Evolutionary conservation across 2,888 invertebrate genomes (phyloP).

Genomic region (Brenthis ino): DNA sequence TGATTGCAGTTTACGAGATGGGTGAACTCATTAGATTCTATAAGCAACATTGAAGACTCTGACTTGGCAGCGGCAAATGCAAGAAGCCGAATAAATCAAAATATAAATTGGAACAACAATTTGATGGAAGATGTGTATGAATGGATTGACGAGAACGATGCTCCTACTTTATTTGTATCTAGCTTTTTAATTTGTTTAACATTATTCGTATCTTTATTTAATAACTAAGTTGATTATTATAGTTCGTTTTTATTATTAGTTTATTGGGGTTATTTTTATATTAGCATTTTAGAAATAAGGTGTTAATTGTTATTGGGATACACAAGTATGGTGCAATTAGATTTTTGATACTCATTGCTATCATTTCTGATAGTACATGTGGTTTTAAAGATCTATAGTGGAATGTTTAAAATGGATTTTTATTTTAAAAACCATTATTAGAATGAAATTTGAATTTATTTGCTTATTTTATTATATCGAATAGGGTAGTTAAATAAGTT

Average conservation of each 20-base stretch:
- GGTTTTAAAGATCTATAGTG: constrained; percentile 45
- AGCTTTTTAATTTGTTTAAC: constrained; percentile 55
- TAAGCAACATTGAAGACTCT: constrained; percentile 58
- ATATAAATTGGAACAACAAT: constrained; percentile 50
- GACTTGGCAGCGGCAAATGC: constrained; percentile 46
- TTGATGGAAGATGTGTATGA: constrained; percentile 58
- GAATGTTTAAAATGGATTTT: constrained; percentile 8
- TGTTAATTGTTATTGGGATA: neutral
- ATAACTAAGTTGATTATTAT: constrained; percentile 38
- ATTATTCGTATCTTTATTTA: constrained; percentile 54
- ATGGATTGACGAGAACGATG: constrained; percentile 73
- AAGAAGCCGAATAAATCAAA: constrained; percentile 45
- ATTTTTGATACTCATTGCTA: constrained; percentile 52
- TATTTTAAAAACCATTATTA: constrained; percentile 8
- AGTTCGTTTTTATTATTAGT: constrained; percentile 16
- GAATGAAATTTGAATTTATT: constrained; percentile 11
- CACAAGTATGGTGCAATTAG: neutral
- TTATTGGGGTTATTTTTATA: constrained; percentile 28
- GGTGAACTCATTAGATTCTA: constrained; percentile 48
- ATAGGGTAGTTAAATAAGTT: too few relatives aligned
- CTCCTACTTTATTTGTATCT: constrained; percentile 57
- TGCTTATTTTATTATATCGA: constrained; percentile 58
- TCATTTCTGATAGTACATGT: constrained; percentile 52
- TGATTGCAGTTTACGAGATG: constrained; percentile 60
- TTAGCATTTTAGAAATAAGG: constrained; percentile 50